Percentiles rank a stretch among this genome's conserved stretches.
phyloP scores from a whole-genome alignment of 2,113 vertebrate species.

The Quiscalus mexicanus region DNA sequence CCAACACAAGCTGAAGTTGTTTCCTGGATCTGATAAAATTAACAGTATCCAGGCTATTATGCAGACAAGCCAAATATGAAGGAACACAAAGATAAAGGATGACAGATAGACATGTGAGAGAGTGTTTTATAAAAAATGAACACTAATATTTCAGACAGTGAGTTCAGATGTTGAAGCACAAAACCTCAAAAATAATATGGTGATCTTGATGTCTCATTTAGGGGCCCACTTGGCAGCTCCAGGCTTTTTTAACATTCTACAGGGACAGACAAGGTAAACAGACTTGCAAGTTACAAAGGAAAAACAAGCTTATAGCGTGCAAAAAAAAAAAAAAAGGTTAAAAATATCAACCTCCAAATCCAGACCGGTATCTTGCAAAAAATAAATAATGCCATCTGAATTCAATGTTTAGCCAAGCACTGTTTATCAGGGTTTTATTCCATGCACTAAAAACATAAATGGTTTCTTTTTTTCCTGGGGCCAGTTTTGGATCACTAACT shows the following conservation, averaged over 20 bases:
- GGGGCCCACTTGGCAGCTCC: background rate
- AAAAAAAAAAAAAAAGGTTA: background rate
- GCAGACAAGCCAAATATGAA: constrained; percentile 35
- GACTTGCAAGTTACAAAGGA: background rate
- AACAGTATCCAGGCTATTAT: constrained; percentile 28
- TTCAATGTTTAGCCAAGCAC: constrained; percentile 66
- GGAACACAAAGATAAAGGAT: constrained; percentile 25
- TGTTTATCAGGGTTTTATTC: constrained; percentile 71
- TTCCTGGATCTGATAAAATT: constrained; percentile 61
- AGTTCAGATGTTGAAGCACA: background rate
- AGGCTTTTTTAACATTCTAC: background rate
- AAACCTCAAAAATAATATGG: background rate
- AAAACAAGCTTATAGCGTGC: background rate
- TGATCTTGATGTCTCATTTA: constrained; percentile 49
- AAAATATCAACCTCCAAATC: background rate
- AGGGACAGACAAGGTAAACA: background rate
- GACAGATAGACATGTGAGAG: constrained; percentile 2
- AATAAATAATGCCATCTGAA: constrained; percentile 55
- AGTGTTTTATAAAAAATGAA: constrained; percentile 29
- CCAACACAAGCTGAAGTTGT: background rate
- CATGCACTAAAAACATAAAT: constrained; percentile 64
- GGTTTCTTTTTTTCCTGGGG: constrained; percentile 71
- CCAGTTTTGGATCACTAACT: constrained; percentile 77
- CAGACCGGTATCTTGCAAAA: background rate
- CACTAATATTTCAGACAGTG: constrained; percentile 3